Conservation (phyloP, 2,113 vertebrate genomes). For the Origma solitaria region DNA sequence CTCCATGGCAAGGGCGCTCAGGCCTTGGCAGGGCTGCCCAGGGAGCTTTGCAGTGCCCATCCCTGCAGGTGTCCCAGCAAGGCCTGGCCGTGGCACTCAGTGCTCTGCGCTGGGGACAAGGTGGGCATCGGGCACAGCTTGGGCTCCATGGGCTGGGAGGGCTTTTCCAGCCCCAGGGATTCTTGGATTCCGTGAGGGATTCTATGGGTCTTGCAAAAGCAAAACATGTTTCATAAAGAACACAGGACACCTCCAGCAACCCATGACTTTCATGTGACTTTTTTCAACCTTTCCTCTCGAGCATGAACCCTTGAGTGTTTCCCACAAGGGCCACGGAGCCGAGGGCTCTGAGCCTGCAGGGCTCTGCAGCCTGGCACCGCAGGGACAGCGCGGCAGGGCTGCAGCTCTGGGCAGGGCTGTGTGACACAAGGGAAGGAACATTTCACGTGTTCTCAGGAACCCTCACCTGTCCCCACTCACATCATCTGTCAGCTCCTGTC, state of each 20-base stretch:
- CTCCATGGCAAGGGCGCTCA: background rate
- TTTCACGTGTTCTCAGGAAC: background rate
- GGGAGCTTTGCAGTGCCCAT: background rate
- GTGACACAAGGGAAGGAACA: fast-evolving
- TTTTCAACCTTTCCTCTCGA: background rate
- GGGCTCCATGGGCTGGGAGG: fast-evolving
- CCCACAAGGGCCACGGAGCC: background rate
- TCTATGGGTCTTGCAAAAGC: fast-evolving
- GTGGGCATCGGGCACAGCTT: background rate
- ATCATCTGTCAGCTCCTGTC: background rate
- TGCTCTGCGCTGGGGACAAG: background rate
- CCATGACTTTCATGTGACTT: fast-evolving
- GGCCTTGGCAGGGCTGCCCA: background rate
- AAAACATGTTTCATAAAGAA: background rate
- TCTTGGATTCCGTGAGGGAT: no score
- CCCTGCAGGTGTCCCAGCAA: background rate
- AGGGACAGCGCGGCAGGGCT: background rate
- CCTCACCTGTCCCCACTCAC: background rate
- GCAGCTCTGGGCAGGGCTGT: background rate
- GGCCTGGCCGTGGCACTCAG: background rate
- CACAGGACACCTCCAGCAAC: background rate
- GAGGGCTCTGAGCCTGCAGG: background rate
- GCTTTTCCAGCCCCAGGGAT: background rate
- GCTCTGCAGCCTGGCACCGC: no score
- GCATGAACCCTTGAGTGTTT: fast-evolving